phyloP scores from a whole-genome alignment of 2,797 vertebrate species.

The Rhabdophis nuchalis region DNA sequence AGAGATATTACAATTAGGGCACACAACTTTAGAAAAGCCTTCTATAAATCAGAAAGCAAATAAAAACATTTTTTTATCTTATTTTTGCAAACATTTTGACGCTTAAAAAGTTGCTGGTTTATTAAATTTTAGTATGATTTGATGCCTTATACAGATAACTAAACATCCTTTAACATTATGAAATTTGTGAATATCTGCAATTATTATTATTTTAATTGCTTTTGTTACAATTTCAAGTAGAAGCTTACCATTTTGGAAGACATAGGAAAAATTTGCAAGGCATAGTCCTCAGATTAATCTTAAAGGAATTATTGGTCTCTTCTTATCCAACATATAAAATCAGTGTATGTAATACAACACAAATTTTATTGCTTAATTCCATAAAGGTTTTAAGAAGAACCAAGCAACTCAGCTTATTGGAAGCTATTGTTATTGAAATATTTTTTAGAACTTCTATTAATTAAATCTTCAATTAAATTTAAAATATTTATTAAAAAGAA shows the following conservation, averaged over 20 bases:
- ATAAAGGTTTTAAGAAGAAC: neutral
- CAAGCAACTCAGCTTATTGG: neutral
- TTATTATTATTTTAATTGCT: neutral
- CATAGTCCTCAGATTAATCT: neutral
- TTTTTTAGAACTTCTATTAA: neutral
- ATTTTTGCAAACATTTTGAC: neutral
- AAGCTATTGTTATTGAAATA: neutral
- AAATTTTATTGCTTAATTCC: neutral
- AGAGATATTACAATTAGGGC: neutral
- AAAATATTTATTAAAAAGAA: constrained; percentile 31
- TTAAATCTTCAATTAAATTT: neutral
- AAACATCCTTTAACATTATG: neutral
- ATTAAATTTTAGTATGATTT: neutral
- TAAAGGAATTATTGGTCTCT: neutral
- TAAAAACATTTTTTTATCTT: neutral
- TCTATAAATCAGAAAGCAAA: neutral
- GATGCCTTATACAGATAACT: neutral
- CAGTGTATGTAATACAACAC: neutral
- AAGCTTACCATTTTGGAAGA: neutral
- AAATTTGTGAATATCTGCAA: neutral
- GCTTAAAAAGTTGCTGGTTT: neutral
- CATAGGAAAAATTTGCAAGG: neutral
- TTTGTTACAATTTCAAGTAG: neutral
- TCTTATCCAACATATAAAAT: neutral
- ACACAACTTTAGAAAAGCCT: neutral